A percentile compares a stretch with the other conserved stretches of the same genome.
phyloP scores from a whole-genome alignment of 2,888 invertebrate species.

The Apamea sordens region DNA sequence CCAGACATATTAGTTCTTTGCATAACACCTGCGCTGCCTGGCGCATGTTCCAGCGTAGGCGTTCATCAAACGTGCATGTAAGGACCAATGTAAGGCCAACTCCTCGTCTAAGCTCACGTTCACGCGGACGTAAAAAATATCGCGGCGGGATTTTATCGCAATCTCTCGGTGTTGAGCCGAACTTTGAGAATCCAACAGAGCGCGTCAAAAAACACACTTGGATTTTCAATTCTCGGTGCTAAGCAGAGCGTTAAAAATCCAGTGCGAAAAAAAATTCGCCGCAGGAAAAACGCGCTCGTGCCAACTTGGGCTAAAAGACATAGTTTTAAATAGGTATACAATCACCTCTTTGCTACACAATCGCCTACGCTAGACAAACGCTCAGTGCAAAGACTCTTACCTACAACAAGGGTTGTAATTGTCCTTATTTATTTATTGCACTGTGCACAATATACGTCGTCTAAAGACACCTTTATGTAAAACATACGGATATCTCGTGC shows the following conservation, averaged over 20 bases:
- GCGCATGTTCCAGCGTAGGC: background rate
- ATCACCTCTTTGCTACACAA: background rate
- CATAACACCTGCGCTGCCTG: no score
- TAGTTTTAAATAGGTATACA: background rate
- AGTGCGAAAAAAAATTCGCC: no score
- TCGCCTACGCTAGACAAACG: background rate
- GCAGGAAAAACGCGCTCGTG: no score
- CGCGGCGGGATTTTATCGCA: no score
- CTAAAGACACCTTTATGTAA: constrained; percentile 7
- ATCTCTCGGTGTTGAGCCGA: no score
- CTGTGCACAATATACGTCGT: background rate
- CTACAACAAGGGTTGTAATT: background rate
- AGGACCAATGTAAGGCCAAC: no score
- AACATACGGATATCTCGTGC: constrained; percentile 13
- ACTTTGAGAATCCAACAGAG: no score
- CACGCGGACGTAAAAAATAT: no score
- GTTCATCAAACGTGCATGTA: background rate
- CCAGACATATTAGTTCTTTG: background rate
- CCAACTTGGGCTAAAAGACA: background rate
- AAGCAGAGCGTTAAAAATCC: no score
- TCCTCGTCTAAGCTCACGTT: no score
- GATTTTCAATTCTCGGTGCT: no score
- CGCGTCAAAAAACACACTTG: no score
- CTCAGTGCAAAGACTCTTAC: background rate
- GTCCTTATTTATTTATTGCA: background rate